phyloP scores from a whole-genome alignment of 2,113 vertebrate genomes.

The Marmota flaviventris region DNA sequence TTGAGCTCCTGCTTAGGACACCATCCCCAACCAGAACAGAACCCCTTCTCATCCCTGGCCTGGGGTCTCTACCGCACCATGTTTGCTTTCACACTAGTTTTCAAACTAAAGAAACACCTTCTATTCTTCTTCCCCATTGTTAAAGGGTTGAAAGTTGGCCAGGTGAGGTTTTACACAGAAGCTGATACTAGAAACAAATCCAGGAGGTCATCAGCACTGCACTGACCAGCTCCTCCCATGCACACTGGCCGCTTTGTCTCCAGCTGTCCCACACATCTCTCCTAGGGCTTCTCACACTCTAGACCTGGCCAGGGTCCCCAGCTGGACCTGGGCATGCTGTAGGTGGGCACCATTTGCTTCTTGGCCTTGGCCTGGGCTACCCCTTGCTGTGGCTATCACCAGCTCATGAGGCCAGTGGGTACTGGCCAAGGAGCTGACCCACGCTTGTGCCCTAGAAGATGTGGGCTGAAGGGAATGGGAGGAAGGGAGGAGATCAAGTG shows the following conservation, averaged over 20 bases:
- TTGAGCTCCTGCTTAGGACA: no score
- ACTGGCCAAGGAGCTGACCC: not conserved
- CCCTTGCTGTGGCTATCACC: not conserved
- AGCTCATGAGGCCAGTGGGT: not conserved
- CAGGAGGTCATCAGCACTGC: not conserved
- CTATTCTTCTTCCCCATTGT: slow-evolving; percentile 49
- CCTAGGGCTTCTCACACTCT: no score
- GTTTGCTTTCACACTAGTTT: no score
- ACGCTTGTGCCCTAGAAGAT: not conserved
- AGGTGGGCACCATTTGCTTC: not conserved
- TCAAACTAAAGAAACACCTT: slow-evolving; percentile 69
- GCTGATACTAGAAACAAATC: slow-evolving; percentile 12
- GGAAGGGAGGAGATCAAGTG: not conserved
- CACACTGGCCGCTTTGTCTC: no score
- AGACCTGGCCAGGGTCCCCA: not conserved
- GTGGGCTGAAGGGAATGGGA: not conserved
- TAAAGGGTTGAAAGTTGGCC: slow-evolving; percentile 68
- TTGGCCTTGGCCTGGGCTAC: not conserved
- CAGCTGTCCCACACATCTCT: no score
- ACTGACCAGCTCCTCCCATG: no score
- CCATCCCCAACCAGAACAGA: no score
- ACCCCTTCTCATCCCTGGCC: no score
- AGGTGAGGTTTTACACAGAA: slow-evolving; percentile 34
- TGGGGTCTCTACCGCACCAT: no score
- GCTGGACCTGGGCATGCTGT: not conserved